phyloP scores from a whole-genome alignment of 2,888 invertebrate species.

The Sesia apiformis region DNA sequence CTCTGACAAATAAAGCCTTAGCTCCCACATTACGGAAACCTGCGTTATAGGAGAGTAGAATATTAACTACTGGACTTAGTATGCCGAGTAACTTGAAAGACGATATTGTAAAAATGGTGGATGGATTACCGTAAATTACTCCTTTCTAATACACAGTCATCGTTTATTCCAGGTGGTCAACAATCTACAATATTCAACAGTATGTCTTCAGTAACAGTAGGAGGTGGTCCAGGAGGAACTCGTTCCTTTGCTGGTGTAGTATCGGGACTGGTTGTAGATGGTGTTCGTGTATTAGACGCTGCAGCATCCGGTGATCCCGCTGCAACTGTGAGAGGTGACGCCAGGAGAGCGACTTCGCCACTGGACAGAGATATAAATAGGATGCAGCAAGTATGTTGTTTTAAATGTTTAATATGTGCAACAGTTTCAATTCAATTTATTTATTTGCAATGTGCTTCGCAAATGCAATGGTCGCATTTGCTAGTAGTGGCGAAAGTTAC shows the following conservation, averaged over 20 bases:
- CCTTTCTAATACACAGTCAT: too few relatives aligned
- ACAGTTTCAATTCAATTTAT: too few relatives aligned
- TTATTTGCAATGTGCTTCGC: too few relatives aligned
- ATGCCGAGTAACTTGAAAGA: too few relatives aligned
- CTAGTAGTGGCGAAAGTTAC: too few relatives aligned
- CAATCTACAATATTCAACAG: slow-evolving; percentile 93
- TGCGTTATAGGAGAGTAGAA: too few relatives aligned
- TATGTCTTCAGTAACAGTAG: slow-evolving; percentile 91
- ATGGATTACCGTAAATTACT: too few relatives aligned
- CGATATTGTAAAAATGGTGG: too few relatives aligned
- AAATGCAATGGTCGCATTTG: too few relatives aligned
- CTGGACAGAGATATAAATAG: slow-evolving; percentile 86
- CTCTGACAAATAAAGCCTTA: too few relatives aligned
- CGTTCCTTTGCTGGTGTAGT: slow-evolving; percentile 91
- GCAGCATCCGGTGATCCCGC: slow-evolving; percentile 88
- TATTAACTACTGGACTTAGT: too few relatives aligned
- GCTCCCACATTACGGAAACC: too few relatives aligned
- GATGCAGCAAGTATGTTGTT: slow-evolving; percentile 84
- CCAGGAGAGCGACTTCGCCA: slow-evolving; percentile 83
- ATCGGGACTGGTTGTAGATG: slow-evolving; percentile 92
- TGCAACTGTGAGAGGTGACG: slow-evolving; percentile 87
- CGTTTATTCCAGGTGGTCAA: slow-evolving; percentile 79
- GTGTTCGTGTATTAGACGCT: slow-evolving; percentile 87
- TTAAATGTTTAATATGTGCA: background rate
- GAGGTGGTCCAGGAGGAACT: slow-evolving; percentile 81